phyloP scores from a whole-genome alignment of 2,888 invertebrate genomes.

The Psococerastis gibbosa region DNA sequence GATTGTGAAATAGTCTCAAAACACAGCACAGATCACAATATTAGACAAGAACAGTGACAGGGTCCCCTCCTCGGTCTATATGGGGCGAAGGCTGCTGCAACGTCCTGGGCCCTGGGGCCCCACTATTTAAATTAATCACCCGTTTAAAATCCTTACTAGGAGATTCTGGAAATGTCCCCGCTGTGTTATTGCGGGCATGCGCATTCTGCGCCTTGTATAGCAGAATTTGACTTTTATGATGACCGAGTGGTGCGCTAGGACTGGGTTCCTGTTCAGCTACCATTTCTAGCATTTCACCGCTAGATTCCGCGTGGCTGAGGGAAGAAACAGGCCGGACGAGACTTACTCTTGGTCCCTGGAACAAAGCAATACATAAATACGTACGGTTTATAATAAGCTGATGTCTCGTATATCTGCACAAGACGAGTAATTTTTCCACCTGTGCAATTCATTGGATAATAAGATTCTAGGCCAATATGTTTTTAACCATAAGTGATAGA shows the following conservation, averaged over 20 bases:
- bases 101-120: constrained; percentile 9
- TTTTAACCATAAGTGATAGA: neutral
- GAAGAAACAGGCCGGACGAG: constrained; percentile 28
- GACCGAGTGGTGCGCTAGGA: constrained; percentile 21
- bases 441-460: neutral
- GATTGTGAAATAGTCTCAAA: no score
- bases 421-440: neutral
- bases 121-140: constrained; percentile 35
- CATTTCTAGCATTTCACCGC: constrained; percentile 42
- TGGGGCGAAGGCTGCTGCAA: constrained; percentile 9
- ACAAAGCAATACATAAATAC: no score
- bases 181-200: constrained; percentile 67
- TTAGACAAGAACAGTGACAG: constrained; percentile 17
- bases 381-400: no score
- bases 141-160: constrained; percentile 58
- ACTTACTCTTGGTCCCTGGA: constrained; percentile 22
- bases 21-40: no score
- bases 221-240: constrained; percentile 39
- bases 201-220: constrained; percentile 71
- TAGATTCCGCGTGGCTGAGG: constrained; percentile 25
- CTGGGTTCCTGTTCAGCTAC: constrained; percentile 30
- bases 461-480: no score
- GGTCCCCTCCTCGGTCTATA: constrained; percentile 14
- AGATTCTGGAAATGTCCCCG: constrained; percentile 33
- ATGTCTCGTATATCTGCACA: no score